Percentiles rank a stretch among this genome's conserved stretches.
phyloP scores from a whole-genome alignment of 2,797 vertebrate species.

The Acanthurus leucopareius region DNA sequence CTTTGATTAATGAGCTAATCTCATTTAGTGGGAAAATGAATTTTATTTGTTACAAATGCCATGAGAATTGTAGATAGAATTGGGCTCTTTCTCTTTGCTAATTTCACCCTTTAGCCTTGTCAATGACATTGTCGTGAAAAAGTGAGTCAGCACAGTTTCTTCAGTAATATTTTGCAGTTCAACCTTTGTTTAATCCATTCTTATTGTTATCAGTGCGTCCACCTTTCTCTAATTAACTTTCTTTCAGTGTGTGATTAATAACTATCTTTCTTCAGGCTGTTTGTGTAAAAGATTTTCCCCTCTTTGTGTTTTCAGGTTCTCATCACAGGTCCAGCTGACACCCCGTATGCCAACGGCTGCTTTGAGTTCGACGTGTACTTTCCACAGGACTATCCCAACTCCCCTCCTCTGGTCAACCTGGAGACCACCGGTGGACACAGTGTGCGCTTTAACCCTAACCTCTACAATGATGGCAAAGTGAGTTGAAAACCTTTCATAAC shows the following conservation, averaged over 20 bases:
- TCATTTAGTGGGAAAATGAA: slow-evolving; percentile 28
- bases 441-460: slow-evolving; percentile 98
- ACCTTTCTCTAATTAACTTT: slow-evolving; percentile 42
- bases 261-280: neutral
- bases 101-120: slow-evolving; percentile 16
- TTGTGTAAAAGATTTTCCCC: neutral
- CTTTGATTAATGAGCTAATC: slow-evolving; percentile 54
- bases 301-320: slow-evolving; percentile 88
- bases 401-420: slow-evolving; percentile 97
- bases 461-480: slow-evolving; percentile 99
- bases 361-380: slow-evolving; percentile 99
- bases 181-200: slow-evolving; percentile 19
- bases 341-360: slow-evolving; percentile 97
- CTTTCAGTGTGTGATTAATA: slow-evolving; percentile 32
- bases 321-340: slow-evolving; percentile 98
- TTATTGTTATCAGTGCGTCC: slow-evolving; percentile 7
- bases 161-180: slow-evolving; percentile 6
- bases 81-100: neutral
- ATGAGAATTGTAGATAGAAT: neutral
- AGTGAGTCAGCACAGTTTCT: too few relatives aligned
- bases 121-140: too few relatives aligned
- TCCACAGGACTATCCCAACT: slow-evolving; percentile 99
- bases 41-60: slow-evolving; percentile 12
- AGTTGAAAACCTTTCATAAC: slow-evolving; percentile 31
- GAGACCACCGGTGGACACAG: slow-evolving; percentile 99